phyloP scores from a whole-genome alignment of 2,888 invertebrate species.

The Desoria tigrina region DNA sequence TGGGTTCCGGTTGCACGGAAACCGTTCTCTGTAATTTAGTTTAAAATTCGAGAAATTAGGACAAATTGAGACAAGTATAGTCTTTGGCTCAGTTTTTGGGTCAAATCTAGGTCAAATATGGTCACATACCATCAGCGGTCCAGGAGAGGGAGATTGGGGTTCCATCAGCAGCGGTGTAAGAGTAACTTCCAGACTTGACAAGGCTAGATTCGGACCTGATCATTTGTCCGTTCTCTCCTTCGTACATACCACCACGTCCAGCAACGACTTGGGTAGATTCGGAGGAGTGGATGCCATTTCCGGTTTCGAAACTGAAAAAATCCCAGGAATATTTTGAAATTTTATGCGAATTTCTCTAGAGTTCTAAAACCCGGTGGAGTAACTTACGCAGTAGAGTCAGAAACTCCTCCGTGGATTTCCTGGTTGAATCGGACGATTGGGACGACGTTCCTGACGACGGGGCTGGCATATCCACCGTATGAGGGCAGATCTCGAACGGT shows the following conservation, averaged over 20 bases:
- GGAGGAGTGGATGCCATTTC: slow-evolving; percentile 3
- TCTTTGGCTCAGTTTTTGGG: too few relatives aligned
- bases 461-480: background rate
- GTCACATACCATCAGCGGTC: slow-evolving; percentile 16
- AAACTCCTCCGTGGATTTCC: background rate
- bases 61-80: too few relatives aligned
- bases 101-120: too few relatives aligned
- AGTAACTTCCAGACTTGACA: slow-evolving; percentile 24
- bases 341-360: background rate
- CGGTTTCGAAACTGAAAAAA: slow-evolving; percentile 1
- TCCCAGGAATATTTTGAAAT: background rate
- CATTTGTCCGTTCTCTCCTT: slow-evolving; percentile 3
- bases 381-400: background rate
- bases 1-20: slow-evolving; percentile 80
- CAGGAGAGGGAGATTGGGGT: slow-evolving; percentile 5
- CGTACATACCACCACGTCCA: background rate
- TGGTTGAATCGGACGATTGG: slow-evolving; percentile 8
- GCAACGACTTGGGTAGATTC: slow-evolving; percentile 6
- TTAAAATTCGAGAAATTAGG: background rate
- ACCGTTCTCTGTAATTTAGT: slow-evolving; percentile 60
- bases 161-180: slow-evolving; percentile 1
- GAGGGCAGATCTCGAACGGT: too few relatives aligned
- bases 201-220: background rate
- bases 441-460: slow-evolving; percentile 7
- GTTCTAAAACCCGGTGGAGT: background rate